Percentiles rank a stretch among this genome's conserved stretches.
These are phyloP conservation scores for Rhinichthys klamathensis DNA, from an alignment of 2,113 vertebrate species.

Conservation along the genomic window DNA sequence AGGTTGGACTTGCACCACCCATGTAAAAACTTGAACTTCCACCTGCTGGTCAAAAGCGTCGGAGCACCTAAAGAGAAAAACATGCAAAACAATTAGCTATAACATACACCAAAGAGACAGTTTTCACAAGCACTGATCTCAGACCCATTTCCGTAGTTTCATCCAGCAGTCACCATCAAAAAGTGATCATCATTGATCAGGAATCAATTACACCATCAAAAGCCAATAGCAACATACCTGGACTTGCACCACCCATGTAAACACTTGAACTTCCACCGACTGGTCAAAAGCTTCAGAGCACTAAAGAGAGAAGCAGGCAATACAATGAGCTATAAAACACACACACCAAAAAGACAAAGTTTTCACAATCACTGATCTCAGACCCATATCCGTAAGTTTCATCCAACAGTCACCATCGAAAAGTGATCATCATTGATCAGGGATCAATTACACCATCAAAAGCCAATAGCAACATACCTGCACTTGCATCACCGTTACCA, in stretches of 20 bases:
- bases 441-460: no score
- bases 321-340: not conserved
- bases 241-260: not conserved
- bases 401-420: conserved; percentile 80
- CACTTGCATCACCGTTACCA: no score
- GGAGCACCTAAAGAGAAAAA: not conserved
- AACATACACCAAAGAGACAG: not conserved
- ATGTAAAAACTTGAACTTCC: not conserved
- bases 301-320: not conserved
- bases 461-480: not conserved
- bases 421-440: conserved; percentile 80
- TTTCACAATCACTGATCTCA: not conserved
- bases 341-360: no score
- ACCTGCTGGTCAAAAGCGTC: not conserved
- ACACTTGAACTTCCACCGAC: not conserved
- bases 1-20: not conserved
- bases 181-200: conserved; percentile 81
- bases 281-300: not conserved
- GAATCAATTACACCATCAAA: not conserved
- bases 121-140: not conserved
- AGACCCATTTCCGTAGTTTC: conserved; percentile 87
- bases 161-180: conserved; percentile 80
- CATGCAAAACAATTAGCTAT: not conserved
- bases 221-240: not conserved
- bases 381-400: conserved; percentile 87